Conservation (phyloP, 1,140 invertebrate genomes). For the Drosophila santomea region DNA sequence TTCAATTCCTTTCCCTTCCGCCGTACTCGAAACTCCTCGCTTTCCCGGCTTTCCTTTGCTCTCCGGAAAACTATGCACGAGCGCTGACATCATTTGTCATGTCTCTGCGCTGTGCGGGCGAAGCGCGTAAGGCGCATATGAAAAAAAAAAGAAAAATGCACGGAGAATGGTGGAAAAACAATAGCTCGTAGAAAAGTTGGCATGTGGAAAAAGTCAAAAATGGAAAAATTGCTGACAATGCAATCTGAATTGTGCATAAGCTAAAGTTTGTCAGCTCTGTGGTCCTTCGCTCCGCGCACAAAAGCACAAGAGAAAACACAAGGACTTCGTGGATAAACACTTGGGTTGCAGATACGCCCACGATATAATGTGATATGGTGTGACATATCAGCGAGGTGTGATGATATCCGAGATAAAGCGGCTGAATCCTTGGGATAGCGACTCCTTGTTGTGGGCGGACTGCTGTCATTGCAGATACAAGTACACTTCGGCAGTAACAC, state of each 20-base stretch:
- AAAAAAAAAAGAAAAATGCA: slow-evolving; percentile 1
- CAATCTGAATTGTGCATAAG: slow-evolving; percentile 69
- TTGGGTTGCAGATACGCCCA: slow-evolving; percentile 25
- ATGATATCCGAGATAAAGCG: slow-evolving; percentile 11
- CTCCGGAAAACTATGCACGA: slow-evolving; percentile 57
- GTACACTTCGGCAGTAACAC: background rate
- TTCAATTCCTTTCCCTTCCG: background rate
- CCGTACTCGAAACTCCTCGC: slow-evolving; percentile 1
- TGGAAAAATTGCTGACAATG: slow-evolving; percentile 73
- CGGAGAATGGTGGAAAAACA: slow-evolving; percentile 55
- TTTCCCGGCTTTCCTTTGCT: slow-evolving; percentile 7
- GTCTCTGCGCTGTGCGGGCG: slow-evolving; percentile 37
- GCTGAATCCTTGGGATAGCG: background rate
- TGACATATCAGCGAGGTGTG: slow-evolving; percentile 46
- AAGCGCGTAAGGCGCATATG: slow-evolving; percentile 18
- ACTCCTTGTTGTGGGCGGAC: background rate
- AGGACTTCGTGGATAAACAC: slow-evolving; percentile 52
- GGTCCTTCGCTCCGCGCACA: background rate
- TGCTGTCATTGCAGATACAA: background rate
- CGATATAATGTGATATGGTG: slow-evolving; percentile 34
- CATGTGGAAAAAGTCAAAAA: slow-evolving; percentile 70
- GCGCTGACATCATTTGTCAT: slow-evolving; percentile 77
- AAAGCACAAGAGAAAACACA: slow-evolving; percentile 13
- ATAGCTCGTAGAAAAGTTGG: slow-evolving; percentile 68
- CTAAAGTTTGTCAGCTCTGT: slow-evolving; percentile 52